These are phyloP conservation scores for Brachionus rotundiformis DNA, from an alignment of 1,140 invertebrate species.

Conservation along the genomic window DNA sequence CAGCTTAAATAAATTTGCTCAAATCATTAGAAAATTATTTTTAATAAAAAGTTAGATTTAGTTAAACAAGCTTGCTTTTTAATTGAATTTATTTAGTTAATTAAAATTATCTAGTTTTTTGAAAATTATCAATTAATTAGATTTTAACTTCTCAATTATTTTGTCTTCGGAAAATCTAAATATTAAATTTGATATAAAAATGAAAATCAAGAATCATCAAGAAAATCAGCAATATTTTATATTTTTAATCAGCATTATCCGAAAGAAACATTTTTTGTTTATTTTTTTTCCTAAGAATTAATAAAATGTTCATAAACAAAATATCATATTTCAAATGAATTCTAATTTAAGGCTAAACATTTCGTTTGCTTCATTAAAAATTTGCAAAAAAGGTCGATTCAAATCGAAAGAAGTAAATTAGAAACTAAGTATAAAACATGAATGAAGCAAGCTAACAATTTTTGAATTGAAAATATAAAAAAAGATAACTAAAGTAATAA, in stretches of 20 bases:
- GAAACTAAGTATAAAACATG: background rate
- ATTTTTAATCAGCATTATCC: no score
- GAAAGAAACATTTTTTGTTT: background rate
- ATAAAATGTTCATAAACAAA: background rate
- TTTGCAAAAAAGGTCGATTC: background rate
- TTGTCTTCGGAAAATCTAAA: no score
- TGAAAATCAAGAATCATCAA: background rate
- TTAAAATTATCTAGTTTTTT: no score
- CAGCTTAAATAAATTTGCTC: no score
- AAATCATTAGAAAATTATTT: no score
- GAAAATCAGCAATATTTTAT: background rate
- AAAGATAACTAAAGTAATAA: background rate
- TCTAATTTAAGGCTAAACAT: background rate
- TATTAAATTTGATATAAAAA: no score
- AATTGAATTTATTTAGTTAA: no score
- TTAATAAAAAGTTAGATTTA: no score
- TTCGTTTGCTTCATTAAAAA: background rate
- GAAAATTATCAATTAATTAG: no score
- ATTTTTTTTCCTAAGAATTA: background rate
- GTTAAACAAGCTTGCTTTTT: no score
- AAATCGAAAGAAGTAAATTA: background rate
- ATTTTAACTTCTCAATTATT: no score
- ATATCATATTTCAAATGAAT: slow-evolving; percentile 6
- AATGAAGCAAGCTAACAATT: background rate
- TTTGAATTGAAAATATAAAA: background rate